Evolutionary conservation across 2,797 vertebrate species (phyloP).

Genomic region (Aselliscus stoliczkanus): DNA sequence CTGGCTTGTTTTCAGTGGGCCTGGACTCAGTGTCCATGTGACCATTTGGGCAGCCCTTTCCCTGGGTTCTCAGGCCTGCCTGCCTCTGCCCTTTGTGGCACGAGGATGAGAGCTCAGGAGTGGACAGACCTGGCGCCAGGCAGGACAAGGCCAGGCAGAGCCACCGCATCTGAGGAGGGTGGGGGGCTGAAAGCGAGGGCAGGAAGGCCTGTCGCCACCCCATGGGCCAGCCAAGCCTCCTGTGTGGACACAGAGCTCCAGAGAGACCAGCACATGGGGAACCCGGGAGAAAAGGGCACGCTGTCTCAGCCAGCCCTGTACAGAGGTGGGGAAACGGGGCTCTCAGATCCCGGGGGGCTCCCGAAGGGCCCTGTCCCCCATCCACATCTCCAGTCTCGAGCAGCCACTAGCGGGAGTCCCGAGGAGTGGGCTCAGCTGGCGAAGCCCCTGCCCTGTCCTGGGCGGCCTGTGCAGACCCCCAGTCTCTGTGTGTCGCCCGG

Average conservation of each 20-base stretch:
- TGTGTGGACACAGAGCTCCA: fast-evolving
- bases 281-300: neutral
- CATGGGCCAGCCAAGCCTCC: fast-evolving
- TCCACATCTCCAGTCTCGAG: no score
- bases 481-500: neutral
- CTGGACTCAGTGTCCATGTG: neutral
- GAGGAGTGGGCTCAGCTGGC: neutral
- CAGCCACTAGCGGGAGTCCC: no score
- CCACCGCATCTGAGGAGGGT: fast-evolving
- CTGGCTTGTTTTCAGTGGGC: neutral
- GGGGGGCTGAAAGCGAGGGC: neutral
- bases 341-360: no score
- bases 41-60: neutral
- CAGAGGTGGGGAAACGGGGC: fast-evolving
- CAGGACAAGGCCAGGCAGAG: neutral
- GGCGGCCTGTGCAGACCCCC: no score
- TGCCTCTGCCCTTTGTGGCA: neutral
- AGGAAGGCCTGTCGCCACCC: no score
- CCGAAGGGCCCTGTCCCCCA: fast-evolving
- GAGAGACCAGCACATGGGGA: fast-evolving
- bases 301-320: fast-evolving
- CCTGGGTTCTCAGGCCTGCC: fast-evolving
- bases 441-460: fast-evolving
- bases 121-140: neutral
- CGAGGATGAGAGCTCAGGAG: neutral